phyloP scores from a whole-genome alignment of 2,113 vertebrate species.

The Podarcis muralis region DNA sequence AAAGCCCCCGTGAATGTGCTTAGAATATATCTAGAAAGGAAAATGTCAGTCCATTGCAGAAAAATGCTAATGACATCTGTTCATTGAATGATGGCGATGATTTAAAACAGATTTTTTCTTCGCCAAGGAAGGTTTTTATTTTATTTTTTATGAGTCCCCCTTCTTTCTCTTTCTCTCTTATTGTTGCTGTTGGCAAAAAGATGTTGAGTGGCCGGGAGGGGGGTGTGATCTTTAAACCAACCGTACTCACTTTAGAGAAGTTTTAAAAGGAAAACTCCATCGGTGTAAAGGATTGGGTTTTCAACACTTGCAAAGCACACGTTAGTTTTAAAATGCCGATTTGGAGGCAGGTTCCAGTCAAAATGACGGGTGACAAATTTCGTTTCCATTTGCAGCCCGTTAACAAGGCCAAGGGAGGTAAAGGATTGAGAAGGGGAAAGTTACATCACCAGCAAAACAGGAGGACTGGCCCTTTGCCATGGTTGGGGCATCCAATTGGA shows the following conservation, averaged over 20 bases:
- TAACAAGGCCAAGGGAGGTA: constrained; percentile 21
- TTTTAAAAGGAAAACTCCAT: constrained; percentile 67
- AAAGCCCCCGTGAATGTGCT: background rate
- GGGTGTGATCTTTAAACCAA: constrained; percentile 60
- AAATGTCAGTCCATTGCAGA: constrained; percentile 55
- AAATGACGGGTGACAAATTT: constrained; percentile 37
- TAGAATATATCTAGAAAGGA: constrained; percentile 11
- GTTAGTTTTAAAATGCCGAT: background rate
- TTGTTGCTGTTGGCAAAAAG: constrained; percentile 68
- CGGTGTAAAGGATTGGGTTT: constrained; percentile 60
- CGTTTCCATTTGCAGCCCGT: constrained; percentile 68
- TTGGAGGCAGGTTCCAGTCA: constrained; percentile 20
- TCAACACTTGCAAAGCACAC: constrained; percentile 47
- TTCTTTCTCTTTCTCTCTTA: constrained; percentile 4
- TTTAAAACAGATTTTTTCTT: constrained; percentile 66
- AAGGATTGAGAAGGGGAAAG: constrained; percentile 60
- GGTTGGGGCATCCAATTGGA: constrained; percentile 37
- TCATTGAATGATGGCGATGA: constrained; percentile 58
- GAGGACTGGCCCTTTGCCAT: constrained; percentile 58
- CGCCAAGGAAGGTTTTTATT: constrained; percentile 54
- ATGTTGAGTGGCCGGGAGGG: constrained; percentile 3
- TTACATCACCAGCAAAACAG: constrained; percentile 72
- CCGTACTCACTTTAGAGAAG: constrained; percentile 63
- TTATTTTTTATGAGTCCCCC: background rate
- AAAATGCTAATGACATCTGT: constrained; percentile 60